phyloP scores from a whole-genome alignment of 1,140 invertebrate genomes.

The Drosophila subobscura region DNA sequence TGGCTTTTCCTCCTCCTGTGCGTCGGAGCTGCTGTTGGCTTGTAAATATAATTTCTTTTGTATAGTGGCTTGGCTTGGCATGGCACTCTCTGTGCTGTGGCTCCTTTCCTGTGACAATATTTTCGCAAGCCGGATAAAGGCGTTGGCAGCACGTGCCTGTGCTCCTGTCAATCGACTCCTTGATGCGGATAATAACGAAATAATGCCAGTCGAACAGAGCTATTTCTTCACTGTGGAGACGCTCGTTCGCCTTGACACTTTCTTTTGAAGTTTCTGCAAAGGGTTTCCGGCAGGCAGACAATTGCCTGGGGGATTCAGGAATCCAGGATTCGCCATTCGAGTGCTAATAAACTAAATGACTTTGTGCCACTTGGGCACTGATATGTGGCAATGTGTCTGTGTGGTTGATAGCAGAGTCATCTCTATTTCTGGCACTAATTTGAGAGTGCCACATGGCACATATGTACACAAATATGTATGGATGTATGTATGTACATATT shows the following conservation, averaged over 20 bases:
- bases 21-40: not conserved
- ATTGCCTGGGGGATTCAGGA: conserved; percentile 2
- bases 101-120: conserved; percentile 73
- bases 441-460: conserved; percentile 15
- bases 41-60: conserved; percentile 80
- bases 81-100: conserved; percentile 27
- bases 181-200: conserved; percentile 82
- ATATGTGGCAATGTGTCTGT: conserved; percentile 20
- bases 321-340: conserved; percentile 22
- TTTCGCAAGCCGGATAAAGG: conserved; percentile 75
- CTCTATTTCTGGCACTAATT: conserved; percentile 21
- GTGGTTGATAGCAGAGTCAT: not conserved
- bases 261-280: conserved; percentile 58
- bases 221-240: conserved; percentile 37
- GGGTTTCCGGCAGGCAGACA: conserved; percentile 52
- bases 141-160: conserved; percentile 71
- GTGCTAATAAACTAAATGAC: conserved; percentile 79
- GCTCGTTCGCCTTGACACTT: not conserved
- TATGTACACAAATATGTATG: too few relatives aligned
- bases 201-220: conserved; percentile 67
- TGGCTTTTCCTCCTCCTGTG: not conserved
- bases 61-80: conserved; percentile 42
- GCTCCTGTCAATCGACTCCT: conserved; percentile 77
- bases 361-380: conserved; percentile 68
- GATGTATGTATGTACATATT: conserved; percentile 12